A percentile compares a stretch with the other conserved stretches of the same genome.
These are phyloP conservation scores for Limanda limanda DNA, from an alignment of 2,113 vertebrate species.

Conservation along the genomic window DNA sequence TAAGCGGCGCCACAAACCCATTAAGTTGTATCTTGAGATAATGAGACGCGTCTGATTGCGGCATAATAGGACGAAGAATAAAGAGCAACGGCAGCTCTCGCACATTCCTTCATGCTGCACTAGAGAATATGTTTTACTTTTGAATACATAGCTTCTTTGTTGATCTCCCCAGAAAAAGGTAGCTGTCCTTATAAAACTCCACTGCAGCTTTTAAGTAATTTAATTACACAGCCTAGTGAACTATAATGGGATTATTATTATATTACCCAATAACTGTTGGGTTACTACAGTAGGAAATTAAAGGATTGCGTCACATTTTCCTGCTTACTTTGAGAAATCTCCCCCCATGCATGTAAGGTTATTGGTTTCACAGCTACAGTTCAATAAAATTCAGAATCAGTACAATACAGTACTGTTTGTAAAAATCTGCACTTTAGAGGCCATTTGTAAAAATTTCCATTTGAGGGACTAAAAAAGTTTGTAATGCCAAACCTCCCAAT, in stretches of 20 bases:
- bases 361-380: too few relatives aligned
- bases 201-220: background rate
- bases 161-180: background rate
- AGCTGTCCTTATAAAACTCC: background rate
- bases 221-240: background rate
- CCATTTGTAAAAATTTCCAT: too few relatives aligned
- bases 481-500: too few relatives aligned
- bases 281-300: too few relatives aligned
- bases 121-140: slow-evolving; percentile 7
- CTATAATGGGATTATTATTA: background rate
- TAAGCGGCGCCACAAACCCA: background rate
- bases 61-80: slow-evolving; percentile 12
- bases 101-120: background rate
- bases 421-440: too few relatives aligned
- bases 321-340: too few relatives aligned
- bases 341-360: too few relatives aligned
- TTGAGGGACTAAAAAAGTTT: too few relatives aligned
- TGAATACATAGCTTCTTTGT: background rate
- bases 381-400: too few relatives aligned
- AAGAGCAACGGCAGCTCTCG: background rate
- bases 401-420: too few relatives aligned
- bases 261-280: background rate
- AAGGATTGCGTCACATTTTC: too few relatives aligned
- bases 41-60: slow-evolving; percentile 20
- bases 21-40: slow-evolving; percentile 33